Base-by-base conservation (phyloP, 2,888 invertebrate species). In the Drosophila mimetica region DNA sequence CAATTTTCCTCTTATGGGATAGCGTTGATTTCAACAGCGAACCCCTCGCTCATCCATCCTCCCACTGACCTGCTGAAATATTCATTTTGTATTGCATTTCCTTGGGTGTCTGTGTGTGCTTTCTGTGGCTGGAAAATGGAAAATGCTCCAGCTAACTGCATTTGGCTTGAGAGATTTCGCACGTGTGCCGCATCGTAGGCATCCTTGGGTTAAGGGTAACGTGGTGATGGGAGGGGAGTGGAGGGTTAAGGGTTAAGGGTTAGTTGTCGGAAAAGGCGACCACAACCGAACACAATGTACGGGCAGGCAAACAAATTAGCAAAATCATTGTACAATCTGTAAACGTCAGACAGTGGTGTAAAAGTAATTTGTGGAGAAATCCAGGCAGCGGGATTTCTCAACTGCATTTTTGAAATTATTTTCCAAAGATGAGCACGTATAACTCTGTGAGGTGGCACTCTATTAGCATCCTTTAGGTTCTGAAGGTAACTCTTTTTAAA, bases 131-230 rank as follows among this genome's bases (percentile, higher is more conserved):
- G 51, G 64, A 55, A 60, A 46, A 48, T 48, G 46, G 58, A 34
- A 57, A 44, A 57, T 58, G 42, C 41, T 14, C 18, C 8, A 39
- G 61, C 67, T 65, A 61, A 71, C 70, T 81, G 86, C 82, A 82
- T 82, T 84, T 87, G 76, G 86, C 82, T 87, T 71, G 72, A 85
- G 88, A 85, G 82, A 87, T 87, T 83, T 87, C 64, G 82, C 88
- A 83, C 88, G 88, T 83, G 82, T 82, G 82, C 87, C 87, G 78
- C 55, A 71, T 71, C 85, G 46, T 46, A 18, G 46, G 46, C 46
- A 46, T 48, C 32, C 16, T 52, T 14, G 44, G 48, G 44, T 34
- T 20, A 42, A 20, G 50, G n/a, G 36, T 36, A 37, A 16, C 34
- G 8, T n/a, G 9, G 0, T n/a, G n/a, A n/a, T n/a, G n/a, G 4